These are phyloP conservation scores for Acipenser oxyrinchus DNA, from an alignment of 2,797 vertebrate genomes.

Conservation along the genomic window DNA sequence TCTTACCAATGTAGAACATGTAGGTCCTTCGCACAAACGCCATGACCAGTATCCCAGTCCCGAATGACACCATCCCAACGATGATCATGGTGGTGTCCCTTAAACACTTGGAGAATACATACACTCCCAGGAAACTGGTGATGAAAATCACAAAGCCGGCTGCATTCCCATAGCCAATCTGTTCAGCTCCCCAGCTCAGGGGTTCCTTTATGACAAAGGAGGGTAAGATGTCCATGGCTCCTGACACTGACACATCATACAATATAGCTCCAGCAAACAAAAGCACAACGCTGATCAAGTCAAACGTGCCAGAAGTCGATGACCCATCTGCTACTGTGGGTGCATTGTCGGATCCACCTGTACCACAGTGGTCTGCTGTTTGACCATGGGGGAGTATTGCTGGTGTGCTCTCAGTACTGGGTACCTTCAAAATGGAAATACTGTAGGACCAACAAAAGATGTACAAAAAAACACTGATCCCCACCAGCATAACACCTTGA, in stretches of 20 bases:
- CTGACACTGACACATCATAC: conserved; percentile 69
- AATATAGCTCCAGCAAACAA: conserved; percentile 70
- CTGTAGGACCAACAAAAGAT: conserved; percentile 64
- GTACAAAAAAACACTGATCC: conserved; percentile 57
- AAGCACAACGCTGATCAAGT: conserved; percentile 40
- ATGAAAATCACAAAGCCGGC: conserved; percentile 74
- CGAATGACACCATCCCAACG: conserved; percentile 81
- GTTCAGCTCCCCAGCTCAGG: conserved; percentile 69
- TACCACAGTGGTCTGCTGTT: too few relatives aligned
- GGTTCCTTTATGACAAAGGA: conserved; percentile 76
- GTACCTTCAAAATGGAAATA: conserved; percentile 58
- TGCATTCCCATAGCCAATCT: conserved; percentile 82
- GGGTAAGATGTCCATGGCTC: conserved; percentile 65
- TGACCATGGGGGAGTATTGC: too few relatives aligned
- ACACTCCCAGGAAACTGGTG: conserved; percentile 82
- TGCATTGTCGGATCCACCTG: too few relatives aligned
- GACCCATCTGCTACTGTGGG: too few relatives aligned
- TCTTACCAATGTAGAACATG: conserved; percentile 82
- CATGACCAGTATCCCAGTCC: conserved; percentile 75
- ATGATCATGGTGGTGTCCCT: conserved; percentile 72
- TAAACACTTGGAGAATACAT: conserved; percentile 65
- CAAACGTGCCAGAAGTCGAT: conserved; percentile 18
- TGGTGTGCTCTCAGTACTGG: conserved; percentile 1
- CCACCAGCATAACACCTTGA: conserved; percentile 64
- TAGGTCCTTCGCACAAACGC: conserved; percentile 69